Evolutionary conservation across 2,113 vertebrate species (phyloP), one percentile per base, ranked within the genome.

Genomic region (Neodontobutis hainanensis): DNA sequence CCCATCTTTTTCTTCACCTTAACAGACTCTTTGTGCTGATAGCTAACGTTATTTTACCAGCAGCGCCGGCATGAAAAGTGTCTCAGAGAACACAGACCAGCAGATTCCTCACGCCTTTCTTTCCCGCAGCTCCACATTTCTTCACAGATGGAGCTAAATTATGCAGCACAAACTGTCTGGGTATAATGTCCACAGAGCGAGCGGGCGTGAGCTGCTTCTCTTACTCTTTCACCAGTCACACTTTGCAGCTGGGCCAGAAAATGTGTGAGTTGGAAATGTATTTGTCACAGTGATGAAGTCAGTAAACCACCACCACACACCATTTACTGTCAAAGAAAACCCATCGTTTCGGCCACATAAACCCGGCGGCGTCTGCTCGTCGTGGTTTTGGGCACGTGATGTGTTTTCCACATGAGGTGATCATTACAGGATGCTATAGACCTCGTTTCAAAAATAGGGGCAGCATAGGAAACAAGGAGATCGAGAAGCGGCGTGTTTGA

Each of bases 71-170:
- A 69, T 68, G 74, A 74, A 61, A 74, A 77, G 76, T 67, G 64
- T 56, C 76, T 65, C 45, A 6, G n/a, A 61, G 45, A 85, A 80
- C 73, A 75, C 74, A 61, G 65, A 60, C 65, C 69, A 74, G 8
- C 68, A 73, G 64, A 72, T 79, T 74, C 61, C 63, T 78, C 66
- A 62, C 6, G 32, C 76, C 68, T 77, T 77, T 81, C 71, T 77
- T 60, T 77, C 61, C 65, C 80, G 63, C 2, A 70, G 78, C 78
- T 73, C 56, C 36, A 47, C 67, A 47, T 67, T 81, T 85, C 79
- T 78, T 73, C 87, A 88, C 85, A 86, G 82, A 90, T 77, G 66
- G 82, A 84, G 80, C 85, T 91, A 82, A 91, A 90, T 90, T 89
- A 89, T 91, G 87, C 81, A 87, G 85, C 82, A 81, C 75, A 85